Base-by-base conservation (phyloP, 2,888 invertebrate genomes). In the Aporophyla nigra region DNA sequence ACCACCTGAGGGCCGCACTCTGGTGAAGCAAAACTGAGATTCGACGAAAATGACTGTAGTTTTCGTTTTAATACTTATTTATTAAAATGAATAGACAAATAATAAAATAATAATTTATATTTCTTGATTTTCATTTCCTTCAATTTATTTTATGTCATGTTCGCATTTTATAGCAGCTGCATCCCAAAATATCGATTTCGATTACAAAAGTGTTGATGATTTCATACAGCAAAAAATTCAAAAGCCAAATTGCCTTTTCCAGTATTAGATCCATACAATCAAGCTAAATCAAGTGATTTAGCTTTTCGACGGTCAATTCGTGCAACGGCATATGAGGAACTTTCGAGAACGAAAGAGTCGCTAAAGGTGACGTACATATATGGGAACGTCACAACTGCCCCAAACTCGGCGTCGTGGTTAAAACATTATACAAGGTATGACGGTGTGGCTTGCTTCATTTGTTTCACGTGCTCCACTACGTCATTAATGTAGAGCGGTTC, bases 1-100 rank as follows among this genome's bases (percentile, higher is more conserved):
- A 91, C 43, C 87, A 93, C 40, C 91, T 89, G n/a, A 89, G 87
- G 73, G 91, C 92, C 33, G 87, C 90, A 49, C 91, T 90, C 68
- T 95, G 94, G 93, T 94, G 86, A 94, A 91, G 89, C 88, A 87
- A 90, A 87, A 88, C 85, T 85, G 86, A 88, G 88, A 92, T 93
- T 93, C 91, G 90, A 93, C 91, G 91, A 91, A 91, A 82, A 83
- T 84, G 12, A 82, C 90, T 92, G 94, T 95, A 94, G 94, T 95
- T 94, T 95, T 94, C 92, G 90, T 94, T 95, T 94, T 93, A 90
- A 91, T 92, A 88, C 78, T 82, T 78, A 72, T 84, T 87, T 90
- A 91, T 93, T 92, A 86, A 94, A 93, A 94, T 93, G 93, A 95
- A 94, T 94, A 95, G 94, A 95, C 94, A 93, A 93, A 89, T 76